Percentiles rank a stretch among this genome's conserved stretches.
phyloP scores from a whole-genome alignment of 2,888 invertebrate species.

The Apamea anceps region DNA sequence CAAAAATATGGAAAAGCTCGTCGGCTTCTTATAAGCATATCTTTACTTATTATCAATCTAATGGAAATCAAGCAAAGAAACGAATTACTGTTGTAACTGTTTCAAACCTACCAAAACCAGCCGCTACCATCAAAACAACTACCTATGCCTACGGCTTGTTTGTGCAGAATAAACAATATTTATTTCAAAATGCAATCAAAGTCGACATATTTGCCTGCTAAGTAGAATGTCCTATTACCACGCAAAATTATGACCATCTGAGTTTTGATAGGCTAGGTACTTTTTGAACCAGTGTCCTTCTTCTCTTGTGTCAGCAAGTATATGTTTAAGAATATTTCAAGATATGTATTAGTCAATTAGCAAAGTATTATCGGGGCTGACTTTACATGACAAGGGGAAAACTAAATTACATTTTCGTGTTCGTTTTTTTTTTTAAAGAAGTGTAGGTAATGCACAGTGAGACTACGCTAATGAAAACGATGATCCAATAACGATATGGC shows the following conservation, averaged over 20 bases:
- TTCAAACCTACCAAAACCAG: background rate
- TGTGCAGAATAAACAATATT: background rate
- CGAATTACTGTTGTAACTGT: slow-evolving; percentile 2
- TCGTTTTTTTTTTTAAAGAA: background rate
- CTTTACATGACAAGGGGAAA: background rate
- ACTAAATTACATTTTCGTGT: background rate
- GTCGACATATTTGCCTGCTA: background rate
- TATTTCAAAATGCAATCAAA: slow-evolving; percentile 1
- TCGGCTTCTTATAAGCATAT: background rate
- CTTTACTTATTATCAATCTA: background rate
- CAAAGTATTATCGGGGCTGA: background rate
- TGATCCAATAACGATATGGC: background rate
- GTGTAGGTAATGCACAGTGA: background rate
- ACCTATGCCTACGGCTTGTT: too few species aligned
- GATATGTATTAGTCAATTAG: background rate
- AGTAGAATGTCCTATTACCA: background rate
- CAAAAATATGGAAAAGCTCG: background rate
- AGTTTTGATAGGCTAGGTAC: background rate
- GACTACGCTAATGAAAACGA: background rate
- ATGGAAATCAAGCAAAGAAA: slow-evolving; percentile 8
- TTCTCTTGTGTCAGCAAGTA: background rate
- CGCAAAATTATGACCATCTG: background rate
- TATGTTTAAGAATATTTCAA: too few species aligned
- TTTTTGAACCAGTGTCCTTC: background rate
- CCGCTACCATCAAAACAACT: background rate